These are phyloP conservation scores for Callyntrura guangdongensis DNA, from an alignment of 2,888 invertebrate species.

Conservation along the genomic window DNA sequence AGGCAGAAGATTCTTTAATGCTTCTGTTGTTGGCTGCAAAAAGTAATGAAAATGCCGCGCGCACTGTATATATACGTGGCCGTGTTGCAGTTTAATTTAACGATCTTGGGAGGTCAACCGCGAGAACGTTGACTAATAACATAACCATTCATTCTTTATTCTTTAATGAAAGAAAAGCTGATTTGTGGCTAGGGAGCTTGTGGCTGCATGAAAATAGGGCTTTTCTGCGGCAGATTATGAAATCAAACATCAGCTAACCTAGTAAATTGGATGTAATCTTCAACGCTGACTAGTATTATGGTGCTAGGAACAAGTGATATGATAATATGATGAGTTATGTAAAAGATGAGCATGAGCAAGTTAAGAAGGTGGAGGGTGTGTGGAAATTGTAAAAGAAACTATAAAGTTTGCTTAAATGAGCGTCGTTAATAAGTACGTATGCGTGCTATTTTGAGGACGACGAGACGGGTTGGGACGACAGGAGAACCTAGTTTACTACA, in stretches of 20 bases:
- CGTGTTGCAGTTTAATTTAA: not conserved
- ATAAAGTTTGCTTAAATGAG: too few species aligned
- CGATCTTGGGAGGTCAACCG: slow-evolving; percentile 9
- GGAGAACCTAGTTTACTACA: slow-evolving; percentile 1
- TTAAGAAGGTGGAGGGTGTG: not conserved
- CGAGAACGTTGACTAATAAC: not conserved
- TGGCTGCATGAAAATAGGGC: not conserved
- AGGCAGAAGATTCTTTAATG: not conserved
- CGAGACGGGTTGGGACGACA: not conserved
- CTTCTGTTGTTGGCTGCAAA: not conserved
- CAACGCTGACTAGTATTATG: slow-evolving; percentile 3
- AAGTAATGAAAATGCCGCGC: not conserved
- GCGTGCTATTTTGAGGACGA: not conserved
- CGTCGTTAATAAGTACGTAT: not conserved
- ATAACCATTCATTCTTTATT: not conserved
- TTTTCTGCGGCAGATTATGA: not conserved
- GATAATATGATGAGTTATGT: not conserved
- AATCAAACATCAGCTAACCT: not conserved
- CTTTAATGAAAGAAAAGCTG: not conserved
- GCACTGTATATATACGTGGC: too few species aligned
- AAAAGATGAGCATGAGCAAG: not conserved
- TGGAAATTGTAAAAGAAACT: not conserved
- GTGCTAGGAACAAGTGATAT: slow-evolving; percentile 7
- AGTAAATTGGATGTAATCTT: slow-evolving; percentile 24
- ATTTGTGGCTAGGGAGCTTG: not conserved